Evolutionary conservation across 2,797 vertebrate species (phyloP), one percentile per base, ranked within the genome.

Genomic region (Neopelma chrysocephalum): DNA sequence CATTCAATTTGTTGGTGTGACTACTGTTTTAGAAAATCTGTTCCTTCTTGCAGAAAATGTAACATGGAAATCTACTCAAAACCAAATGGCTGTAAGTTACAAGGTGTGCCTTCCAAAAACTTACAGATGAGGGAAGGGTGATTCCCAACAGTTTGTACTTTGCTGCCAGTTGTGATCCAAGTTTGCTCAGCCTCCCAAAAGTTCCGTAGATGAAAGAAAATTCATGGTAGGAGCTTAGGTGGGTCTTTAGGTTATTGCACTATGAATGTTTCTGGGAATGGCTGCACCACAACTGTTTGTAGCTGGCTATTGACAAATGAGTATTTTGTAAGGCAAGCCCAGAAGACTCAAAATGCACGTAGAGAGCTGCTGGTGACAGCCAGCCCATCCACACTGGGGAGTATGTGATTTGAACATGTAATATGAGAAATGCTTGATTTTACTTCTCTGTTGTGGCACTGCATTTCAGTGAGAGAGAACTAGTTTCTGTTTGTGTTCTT

Each of bases 301-400:
- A 36, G 18, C 18, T 57, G 68, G 2, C 23, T 72, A 29, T 45
- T 79, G 54, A 53, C 31, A 61, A 50, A 53, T 69, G 20, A 45
- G 5, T 47, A 34, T 18, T 45, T 81, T 15, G 12, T 57, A 7
- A 81, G 23, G 12, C 11, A 81, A 87, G 20, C 25, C 18, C 31
- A 58, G 60, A 51, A 69, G 32, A 27, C 22, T 54, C 21, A 47
- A 42, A 54, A n/a, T 36, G 4, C 4, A 3, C 2, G 6, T 29
- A 47, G 21, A 43, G 9, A 12, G 8, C 12, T 34, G 14, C 18
- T 69, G 36, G 7, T 13, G 11, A 12, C 6, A 81, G 20, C 29
- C 29, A 65, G 2, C 18, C 9, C 1, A 2, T 43, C 73, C 43
- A 40, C 3, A 2, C 0, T 27, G 18, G 9, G 25, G 15, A 56